These are phyloP conservation scores for Myotis davidii DNA, from an alignment of 2,113 vertebrate species.

Conservation along the genomic window DNA sequence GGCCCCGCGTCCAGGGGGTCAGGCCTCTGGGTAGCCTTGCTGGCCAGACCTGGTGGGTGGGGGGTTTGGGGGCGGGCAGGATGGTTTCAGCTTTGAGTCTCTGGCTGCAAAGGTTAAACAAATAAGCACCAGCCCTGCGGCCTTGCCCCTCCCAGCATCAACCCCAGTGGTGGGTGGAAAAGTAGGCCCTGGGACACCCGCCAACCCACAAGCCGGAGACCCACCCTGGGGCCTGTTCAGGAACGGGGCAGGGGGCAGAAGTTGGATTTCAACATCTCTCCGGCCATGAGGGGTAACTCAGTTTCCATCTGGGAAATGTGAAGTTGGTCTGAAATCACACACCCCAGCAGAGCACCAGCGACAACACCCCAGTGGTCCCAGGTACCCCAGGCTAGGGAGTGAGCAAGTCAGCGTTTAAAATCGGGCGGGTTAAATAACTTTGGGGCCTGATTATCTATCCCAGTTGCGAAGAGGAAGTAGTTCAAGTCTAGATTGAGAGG, in stretches of 20 bases:
- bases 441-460: background rate
- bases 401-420: background rate
- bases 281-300: background rate
- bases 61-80: background rate
- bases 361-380: background rate
- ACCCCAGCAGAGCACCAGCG: background rate
- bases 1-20: background rate
- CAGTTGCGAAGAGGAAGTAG: background rate
- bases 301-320: background rate
- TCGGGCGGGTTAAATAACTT: background rate
- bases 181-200: background rate
- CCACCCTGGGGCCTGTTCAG: background rate
- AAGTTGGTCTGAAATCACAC: background rate
- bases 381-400: background rate
- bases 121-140: background rate
- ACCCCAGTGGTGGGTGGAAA: background rate
- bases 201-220: background rate
- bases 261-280: background rate
- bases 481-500: background rate
- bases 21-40: background rate
- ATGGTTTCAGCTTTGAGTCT: background rate
- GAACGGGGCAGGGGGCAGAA: background rate
- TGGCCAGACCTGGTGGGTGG: background rate
- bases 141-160: background rate
- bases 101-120: constrained; percentile 50